Evolutionary conservation across 53 echinoderm and acorn worm species (phyloP).

Genomic region (Temnopleurus reevesii): DNA sequence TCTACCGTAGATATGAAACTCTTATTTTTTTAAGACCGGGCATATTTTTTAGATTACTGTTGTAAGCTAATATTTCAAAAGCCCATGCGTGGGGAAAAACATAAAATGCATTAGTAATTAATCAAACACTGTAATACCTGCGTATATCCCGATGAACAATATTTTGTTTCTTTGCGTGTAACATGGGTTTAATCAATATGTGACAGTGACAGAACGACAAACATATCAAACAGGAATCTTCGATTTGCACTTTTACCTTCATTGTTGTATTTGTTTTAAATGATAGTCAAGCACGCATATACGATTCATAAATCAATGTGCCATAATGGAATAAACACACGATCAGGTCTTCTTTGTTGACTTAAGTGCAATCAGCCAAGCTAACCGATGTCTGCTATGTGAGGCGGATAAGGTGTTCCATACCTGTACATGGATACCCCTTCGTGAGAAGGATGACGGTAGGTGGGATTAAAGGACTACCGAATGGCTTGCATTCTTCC

Average conservation of each 20-base stretch:
- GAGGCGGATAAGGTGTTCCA: neutral
- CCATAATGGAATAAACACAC: neutral
- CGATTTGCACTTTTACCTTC: neutral
- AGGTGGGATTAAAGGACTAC: neutral
- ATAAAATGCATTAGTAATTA: no score
- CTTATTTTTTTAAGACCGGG: neutral
- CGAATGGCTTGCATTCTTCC: neutral
- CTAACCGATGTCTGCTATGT: neutral
- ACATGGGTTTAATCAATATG: no score
- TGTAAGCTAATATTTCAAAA: no score
- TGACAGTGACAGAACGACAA: no score
- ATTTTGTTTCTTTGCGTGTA: no score
- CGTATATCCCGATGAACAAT: no score
- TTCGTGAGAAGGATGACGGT: neutral
- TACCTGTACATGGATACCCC: neutral
- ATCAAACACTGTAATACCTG: no score
- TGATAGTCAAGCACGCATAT: neutral
- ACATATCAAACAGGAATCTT: neutral
- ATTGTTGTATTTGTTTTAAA: neutral
- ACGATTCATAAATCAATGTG: neutral
- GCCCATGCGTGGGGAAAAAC: no score
- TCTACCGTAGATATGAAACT: neutral
- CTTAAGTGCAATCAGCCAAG: neutral
- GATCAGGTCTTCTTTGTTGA: conserved; percentile 8
- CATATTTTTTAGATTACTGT: no score